A percentile compares a stretch with the other conserved stretches of the same genome.
These are phyloP conservation scores for Phasia obesa DNA, from an alignment of 2,888 invertebrate species.

Conservation along the genomic window DNA sequence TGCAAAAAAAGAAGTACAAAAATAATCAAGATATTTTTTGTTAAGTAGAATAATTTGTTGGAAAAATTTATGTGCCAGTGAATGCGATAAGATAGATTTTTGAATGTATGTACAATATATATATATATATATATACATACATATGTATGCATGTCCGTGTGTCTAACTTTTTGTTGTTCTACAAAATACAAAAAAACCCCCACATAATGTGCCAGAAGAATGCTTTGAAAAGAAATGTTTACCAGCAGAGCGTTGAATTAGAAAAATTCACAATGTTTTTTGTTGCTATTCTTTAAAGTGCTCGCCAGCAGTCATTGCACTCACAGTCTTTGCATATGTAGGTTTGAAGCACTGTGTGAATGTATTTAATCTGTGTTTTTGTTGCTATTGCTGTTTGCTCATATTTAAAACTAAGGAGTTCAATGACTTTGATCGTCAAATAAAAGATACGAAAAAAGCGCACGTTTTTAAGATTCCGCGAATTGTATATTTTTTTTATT, in stretches of 20 bases:
- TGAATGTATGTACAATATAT: neutral
- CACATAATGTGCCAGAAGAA: conserved; percentile 25
- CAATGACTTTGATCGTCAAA: conserved; percentile 58
- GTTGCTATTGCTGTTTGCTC: conserved; percentile 38
- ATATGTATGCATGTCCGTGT: too few relatives aligned
- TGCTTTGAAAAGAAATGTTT: conserved; percentile 5
- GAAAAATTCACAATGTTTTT: conserved; percentile 14
- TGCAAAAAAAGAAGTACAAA: conserved; percentile 1
- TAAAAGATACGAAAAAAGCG: conserved; percentile 55
- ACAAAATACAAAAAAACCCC: conserved; percentile 18
- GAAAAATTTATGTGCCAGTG: conserved; percentile 1
- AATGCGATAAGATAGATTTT: conserved; percentile 50
- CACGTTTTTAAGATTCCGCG: conserved; percentile 56
- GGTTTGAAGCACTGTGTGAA: conserved; percentile 29
- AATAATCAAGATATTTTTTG: neutral
- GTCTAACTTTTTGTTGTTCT: conserved; percentile 10
- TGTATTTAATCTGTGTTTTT: conserved; percentile 41
- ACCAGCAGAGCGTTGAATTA: conserved; percentile 37
- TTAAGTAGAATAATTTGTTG: conserved; percentile 19
- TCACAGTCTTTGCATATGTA: conserved; percentile 40
- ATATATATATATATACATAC: too few relatives aligned
- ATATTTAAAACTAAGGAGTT: conserved; percentile 55
- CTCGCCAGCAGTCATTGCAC: conserved; percentile 64
- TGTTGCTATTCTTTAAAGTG: conserved; percentile 37
- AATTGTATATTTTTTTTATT: conserved; percentile 31